phyloP scores from a whole-genome alignment of 2,888 invertebrate species.

The Tetragonisca angustula region DNA sequence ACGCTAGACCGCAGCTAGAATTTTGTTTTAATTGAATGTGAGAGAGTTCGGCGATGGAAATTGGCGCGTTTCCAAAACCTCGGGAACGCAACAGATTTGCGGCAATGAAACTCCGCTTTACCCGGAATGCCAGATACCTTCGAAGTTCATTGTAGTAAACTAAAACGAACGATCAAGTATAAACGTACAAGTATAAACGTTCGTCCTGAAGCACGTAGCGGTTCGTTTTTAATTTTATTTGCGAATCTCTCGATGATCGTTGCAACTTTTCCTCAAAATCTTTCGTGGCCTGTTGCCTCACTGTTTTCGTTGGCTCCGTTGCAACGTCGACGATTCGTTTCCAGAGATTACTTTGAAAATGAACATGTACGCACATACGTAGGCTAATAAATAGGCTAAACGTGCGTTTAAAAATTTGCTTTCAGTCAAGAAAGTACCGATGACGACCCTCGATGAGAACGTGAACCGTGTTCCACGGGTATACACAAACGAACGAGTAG shows the following conservation, averaged over 20 bases:
- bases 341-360: background rate
- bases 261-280: background rate
- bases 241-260: background rate
- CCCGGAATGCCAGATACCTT: conserved; percentile 15
- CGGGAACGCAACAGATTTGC: conserved; percentile 26
- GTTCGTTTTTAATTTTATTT: background rate
- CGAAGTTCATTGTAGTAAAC: conserved; percentile 4
- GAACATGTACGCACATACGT: background rate
- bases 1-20: background rate
- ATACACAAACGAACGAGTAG: conserved; percentile 65
- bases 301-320: background rate
- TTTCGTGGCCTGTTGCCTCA: background rate
- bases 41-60: conserved; percentile 8
- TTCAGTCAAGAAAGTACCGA: conserved; percentile 79
- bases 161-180: background rate
- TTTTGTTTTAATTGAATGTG: conserved; percentile 21
- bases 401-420: conserved; percentile 57
- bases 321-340: background rate
- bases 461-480: conserved; percentile 78
- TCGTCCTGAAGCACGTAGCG: background rate
- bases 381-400: conserved; percentile 38
- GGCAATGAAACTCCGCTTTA: conserved; percentile 15
- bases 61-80: conserved; percentile 35
- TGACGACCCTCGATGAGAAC: conserved; percentile 82
- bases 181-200: no score